Percentiles rank a stretch among this genome's conserved stretches.
Evolutionary conservation across 2,797 vertebrate species (phyloP).

Genomic region (Thamnophis elegans): DNA sequence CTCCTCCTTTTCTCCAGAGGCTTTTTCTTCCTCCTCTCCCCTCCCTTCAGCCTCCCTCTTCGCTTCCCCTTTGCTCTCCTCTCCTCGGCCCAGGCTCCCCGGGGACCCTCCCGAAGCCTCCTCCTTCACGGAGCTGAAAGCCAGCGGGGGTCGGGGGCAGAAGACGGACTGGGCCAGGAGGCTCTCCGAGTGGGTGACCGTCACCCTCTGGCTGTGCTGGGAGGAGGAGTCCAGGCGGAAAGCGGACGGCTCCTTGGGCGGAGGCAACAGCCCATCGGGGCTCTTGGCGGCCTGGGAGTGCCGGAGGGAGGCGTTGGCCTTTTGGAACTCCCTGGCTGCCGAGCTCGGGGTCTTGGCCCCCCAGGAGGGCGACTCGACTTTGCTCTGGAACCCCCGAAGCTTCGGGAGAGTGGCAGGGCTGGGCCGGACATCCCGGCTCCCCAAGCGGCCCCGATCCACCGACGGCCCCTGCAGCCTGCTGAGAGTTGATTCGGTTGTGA

Average conservation of each 20-base stretch:
- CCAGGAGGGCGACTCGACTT: accelerated
- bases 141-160: accelerated
- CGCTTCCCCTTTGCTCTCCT: not conserved
- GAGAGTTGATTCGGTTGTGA: conserved; percentile 39
- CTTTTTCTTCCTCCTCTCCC: accelerated
- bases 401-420: not conserved
- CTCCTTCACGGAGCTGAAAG: not conserved
- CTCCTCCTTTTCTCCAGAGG: accelerated
- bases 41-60: not conserved
- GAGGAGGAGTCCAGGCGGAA: accelerated
- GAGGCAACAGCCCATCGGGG: accelerated
- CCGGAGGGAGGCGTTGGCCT: not conserved
- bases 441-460: not conserved
- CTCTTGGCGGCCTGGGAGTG: accelerated
- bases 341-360: not conserved
- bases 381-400: not conserved
- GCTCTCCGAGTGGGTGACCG: not conserved
- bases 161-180: not conserved
- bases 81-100: not conserved
- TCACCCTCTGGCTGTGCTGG: not conserved
- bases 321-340: not conserved
- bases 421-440: conserved; percentile 4
- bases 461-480: not conserved
- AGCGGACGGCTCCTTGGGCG: accelerated
- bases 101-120: not conserved